Evolutionary conservation across 2,888 invertebrate genomes (phyloP), one percentile per base, ranked within the genome.

Genomic region (Lissocephala sabroskyi): DNA sequence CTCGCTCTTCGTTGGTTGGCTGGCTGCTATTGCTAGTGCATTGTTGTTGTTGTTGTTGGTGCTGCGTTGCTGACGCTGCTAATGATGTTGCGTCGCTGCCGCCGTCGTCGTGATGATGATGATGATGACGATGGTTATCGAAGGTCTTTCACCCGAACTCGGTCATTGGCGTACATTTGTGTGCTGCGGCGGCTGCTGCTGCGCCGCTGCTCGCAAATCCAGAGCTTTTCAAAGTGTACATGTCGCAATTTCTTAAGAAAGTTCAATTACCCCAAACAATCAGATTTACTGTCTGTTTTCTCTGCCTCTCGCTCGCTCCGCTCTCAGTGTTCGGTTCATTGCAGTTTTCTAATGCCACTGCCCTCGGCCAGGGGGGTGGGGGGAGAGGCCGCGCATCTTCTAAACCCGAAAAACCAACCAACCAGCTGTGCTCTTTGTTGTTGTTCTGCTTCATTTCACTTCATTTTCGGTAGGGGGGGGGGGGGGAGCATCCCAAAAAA

Each of bases 111-210:
- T 35, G 52, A 45, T 41, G 40, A 52, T 41, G 40, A 76, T 74
- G 68, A 80, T 77, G 79, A 80, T 75, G 79, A 82, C 79, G 81
- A 82, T 82, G 82, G 82, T 82, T 80, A 82, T 82, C 82, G 84
- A 84, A 84, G 84, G 84, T 84, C 84, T 84, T 84, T 84, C 84
- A 84, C 84, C 84, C 84, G 84, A 83, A 83, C 84, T 84, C 84
- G 84, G 84, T 84, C 84, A 84, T 84, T 84, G 84, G 84, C 84
- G 84, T 84, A 82, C 83, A 83, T 82, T 80, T 82, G 70, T 74
- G 74, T 73, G 71, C 74, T 71, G 71, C 73, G 56, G 62, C 63
- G 23, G 30, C 44, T 32, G 43, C 45, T 37, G 45, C 44, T 37
- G 26, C 29, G 66, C 42, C 48, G 63, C 70, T 79, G 80, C 80